phyloP scores from a whole-genome alignment of 2,113 vertebrate genomes.

The Laticauda laticaudata region DNA sequence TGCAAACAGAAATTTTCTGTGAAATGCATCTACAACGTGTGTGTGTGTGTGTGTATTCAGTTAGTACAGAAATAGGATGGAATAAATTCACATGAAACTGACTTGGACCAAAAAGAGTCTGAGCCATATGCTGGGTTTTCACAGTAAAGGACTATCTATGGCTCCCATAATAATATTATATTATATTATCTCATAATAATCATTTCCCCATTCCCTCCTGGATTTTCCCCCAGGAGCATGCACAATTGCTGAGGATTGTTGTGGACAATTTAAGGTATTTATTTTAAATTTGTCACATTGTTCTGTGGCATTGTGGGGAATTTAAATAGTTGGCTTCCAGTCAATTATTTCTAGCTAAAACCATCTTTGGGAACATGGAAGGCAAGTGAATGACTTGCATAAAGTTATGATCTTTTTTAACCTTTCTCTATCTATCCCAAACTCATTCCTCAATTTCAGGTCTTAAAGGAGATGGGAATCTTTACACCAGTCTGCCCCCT shows the following conservation, averaged over 20 bases:
- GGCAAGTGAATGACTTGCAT: background rate
- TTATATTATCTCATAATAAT: too few relatives aligned
- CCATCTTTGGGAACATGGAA: background rate
- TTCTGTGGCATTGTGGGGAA: background rate
- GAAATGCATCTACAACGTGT: background rate
- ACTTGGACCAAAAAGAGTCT: background rate
- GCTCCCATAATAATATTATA: background rate
- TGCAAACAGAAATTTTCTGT: background rate
- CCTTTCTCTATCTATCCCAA: background rate
- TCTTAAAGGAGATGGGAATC: slow-evolving; percentile 79
- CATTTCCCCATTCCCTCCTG: background rate
- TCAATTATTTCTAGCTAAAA: background rate
- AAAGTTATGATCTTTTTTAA: background rate
- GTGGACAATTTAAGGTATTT: background rate
- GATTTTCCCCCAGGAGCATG: background rate
- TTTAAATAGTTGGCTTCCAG: background rate
- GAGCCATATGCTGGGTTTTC: background rate
- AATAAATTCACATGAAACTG: background rate
- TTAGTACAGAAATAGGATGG: background rate
- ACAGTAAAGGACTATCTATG: background rate
- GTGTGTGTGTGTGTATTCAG: too few relatives aligned
- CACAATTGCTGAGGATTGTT: background rate
- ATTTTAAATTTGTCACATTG: background rate
- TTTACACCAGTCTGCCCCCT: slow-evolving; percentile 77
- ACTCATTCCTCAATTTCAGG: slow-evolving; percentile 59